A percentile compares a stretch with the other conserved stretches of the same genome.
Evolutionary conservation across 2,888 invertebrate species (phyloP).

Genomic region (Parnassius smintheus): DNA sequence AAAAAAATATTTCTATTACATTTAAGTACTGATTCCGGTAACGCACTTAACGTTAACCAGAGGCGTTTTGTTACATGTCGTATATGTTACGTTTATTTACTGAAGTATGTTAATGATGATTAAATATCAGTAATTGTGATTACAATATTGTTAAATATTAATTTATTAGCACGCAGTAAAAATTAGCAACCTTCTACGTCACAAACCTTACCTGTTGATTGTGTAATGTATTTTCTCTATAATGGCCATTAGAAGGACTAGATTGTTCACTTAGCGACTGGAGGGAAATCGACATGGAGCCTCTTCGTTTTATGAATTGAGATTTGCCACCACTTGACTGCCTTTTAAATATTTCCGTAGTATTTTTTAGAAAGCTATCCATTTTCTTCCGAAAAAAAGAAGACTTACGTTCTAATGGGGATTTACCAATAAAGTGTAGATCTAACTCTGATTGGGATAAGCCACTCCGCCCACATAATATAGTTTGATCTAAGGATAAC

Average conservation of each 20-base stretch:
- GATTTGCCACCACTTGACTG: conserved; percentile 49
- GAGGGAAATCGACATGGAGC: conserved; percentile 64
- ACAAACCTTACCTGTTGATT: conserved; percentile 27
- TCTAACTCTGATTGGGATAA: conserved; percentile 71
- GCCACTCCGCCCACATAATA: conserved; percentile 55
- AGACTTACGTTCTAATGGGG: conserved; percentile 67
- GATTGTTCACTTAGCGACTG: conserved; percentile 58
- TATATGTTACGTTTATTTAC: neutral
- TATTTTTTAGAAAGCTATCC: conserved; percentile 71
- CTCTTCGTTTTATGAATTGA: conserved; percentile 46
- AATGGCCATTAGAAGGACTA: conserved; percentile 16
- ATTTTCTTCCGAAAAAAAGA: conserved; percentile 73
- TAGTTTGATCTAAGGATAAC: conserved; percentile 65
- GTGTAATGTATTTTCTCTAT: conserved; percentile 14
- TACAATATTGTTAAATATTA: neutral
- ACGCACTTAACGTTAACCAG: too few relatives aligned
- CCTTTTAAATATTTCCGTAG: conserved; percentile 66
- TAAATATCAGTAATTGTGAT: neutral
- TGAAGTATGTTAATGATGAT: neutral
- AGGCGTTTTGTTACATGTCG: too few relatives aligned
- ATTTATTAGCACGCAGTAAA: conserved; percentile 1
- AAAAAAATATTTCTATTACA: too few relatives aligned
- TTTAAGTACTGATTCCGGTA: too few relatives aligned
- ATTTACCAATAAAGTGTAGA: conserved; percentile 67
- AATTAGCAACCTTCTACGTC: conserved; percentile 4